Evolutionary conservation across 2,888 invertebrate genomes (phyloP), one percentile per base, ranked within the genome.

Genomic region (Drosophila kokeensis): DNA sequence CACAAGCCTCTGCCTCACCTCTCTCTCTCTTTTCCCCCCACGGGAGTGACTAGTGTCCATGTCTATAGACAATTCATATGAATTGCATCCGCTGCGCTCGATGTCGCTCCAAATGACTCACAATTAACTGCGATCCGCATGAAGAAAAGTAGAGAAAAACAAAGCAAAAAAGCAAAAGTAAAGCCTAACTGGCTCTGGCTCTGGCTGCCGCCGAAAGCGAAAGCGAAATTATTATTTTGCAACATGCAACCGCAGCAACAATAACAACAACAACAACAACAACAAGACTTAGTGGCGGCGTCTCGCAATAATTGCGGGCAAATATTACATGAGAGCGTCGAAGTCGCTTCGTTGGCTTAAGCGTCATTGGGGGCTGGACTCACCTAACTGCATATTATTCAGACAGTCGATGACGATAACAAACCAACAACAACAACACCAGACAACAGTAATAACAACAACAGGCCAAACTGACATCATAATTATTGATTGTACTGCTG

Each of bases 191-290:
- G 55, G 52, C 66, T 58, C 42, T 64, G 63, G 45, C 60, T 64
- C 34, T 70, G 45, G 38, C 52, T 71, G 52, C 68, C 68, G 30
- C 53, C 53, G 70, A 76, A 80, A 77, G 76, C 76, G 71, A 89
- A 89, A 89, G 87, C 89, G 72, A 89, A 90, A 90, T 78, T 66
- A 74, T 83, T 87, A 81, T 89, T 52, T 81, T 87, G 90, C 87
- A 89, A 85, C 85, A 90, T 89, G 89, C 85, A 90, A 81, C 89
- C 81, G 67, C 83, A 88, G 30, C 89, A 78, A 69, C 70, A 69
- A 30, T 55, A 73, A 57, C 76, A 68, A 29, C 45, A 58, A 15
- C n/a, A n/a, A n/a, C n/a, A 76, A 50, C 73, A 68, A 42, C 69
- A 57, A 29, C 53, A 66, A 11, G 66, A 62, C 60, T 73, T 63